phyloP scores from a whole-genome alignment of 1,140 invertebrate genomes.

The Neomicropteryx cornuta region DNA sequence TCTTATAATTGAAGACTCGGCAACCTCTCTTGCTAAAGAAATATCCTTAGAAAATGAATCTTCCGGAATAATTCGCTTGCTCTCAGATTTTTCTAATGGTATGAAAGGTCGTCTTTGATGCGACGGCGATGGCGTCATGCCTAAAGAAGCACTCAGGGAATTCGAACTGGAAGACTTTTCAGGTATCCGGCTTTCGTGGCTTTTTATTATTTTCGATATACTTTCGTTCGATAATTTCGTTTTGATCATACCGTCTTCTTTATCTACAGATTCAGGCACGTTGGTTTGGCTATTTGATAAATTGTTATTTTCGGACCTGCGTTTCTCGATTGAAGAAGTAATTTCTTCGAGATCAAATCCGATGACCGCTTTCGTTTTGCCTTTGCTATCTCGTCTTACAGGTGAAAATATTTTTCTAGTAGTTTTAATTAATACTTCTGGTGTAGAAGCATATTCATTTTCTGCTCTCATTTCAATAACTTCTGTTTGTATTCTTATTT shows the following conservation, averaged over 20 bases:
- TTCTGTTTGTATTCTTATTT: conserved; percentile 24
- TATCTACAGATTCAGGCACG: conserved; percentile 2
- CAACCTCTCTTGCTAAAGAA: too few relatives aligned
- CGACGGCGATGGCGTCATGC: too few relatives aligned
- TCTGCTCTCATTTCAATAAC: conserved; percentile 33
- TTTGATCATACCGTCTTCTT: background rate
- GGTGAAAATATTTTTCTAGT: conserved; percentile 66
- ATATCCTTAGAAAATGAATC: too few relatives aligned
- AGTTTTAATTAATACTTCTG: conserved; percentile 60
- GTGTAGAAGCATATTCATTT: conserved; percentile 24
- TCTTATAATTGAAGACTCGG: too few relatives aligned
- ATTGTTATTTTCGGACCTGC: conserved; percentile 19
- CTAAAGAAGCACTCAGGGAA: too few relatives aligned
- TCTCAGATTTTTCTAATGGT: too few relatives aligned
- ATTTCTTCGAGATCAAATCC: conserved; percentile 36
- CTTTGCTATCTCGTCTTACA: conserved; percentile 42
- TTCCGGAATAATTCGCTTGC: too few relatives aligned
- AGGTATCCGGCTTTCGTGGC: too few relatives aligned
- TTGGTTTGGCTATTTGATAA: conserved; percentile 10
- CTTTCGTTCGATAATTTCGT: conserved; percentile 14
- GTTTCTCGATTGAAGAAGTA: conserved; percentile 18
- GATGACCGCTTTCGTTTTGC: conserved; percentile 35
- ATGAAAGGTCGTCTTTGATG: too few relatives aligned
- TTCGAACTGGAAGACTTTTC: too few relatives aligned
- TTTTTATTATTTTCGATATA: conserved; percentile 12